Evolutionary conservation across 2,888 invertebrate genomes (phyloP), one percentile per base, ranked within the genome.

Genomic region (Melieria picta): DNA sequence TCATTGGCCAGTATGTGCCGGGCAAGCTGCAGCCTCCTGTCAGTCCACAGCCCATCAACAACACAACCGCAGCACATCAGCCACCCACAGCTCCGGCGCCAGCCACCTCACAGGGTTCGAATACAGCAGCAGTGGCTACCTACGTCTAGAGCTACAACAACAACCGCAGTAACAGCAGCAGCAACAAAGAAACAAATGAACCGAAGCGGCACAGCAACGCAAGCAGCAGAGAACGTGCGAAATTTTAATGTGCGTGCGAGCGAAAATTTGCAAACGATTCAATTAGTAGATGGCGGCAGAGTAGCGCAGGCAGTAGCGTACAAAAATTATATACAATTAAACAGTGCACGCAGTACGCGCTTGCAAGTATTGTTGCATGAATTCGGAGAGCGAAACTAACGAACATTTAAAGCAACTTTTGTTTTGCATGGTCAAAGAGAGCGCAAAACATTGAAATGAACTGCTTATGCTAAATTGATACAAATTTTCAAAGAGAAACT

Each of bases 1-100:
- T 98, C 89, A 98, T 98, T 87, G 98, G 98, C 63, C 97, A 97
- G 88, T 98, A 98, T 88, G 97, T 97, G 83, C 94, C 94, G 72
- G 93, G 93, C 79, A 93, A 92, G 83, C 89, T 92, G 82, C 92
- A 90, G 82, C 90, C 91, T 73, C 87, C 89, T 73, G 87, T 86
- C 46, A 89, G 89, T 81, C 87, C 87, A 78, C 86, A 86, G 73
- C 85, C 85, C 63, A 74, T 79, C 13, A 82, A 81, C 70, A 83
- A 79, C 58, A 77, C 81, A 50, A 75, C 79, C 13, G 74, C 80
- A 47, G 76, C 84, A 72, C 86, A 85, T 77, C 83, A 83, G 79
- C 80, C 80, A 87, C 89, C 81, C 85, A 88, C 79, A 88, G 86
- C 80, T 69, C 70, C 77, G 74, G 85, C 87, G 45, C 56, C 75